Conservation (phyloP, 1,140 invertebrate species). For the Drosophila littoralis region DNA sequence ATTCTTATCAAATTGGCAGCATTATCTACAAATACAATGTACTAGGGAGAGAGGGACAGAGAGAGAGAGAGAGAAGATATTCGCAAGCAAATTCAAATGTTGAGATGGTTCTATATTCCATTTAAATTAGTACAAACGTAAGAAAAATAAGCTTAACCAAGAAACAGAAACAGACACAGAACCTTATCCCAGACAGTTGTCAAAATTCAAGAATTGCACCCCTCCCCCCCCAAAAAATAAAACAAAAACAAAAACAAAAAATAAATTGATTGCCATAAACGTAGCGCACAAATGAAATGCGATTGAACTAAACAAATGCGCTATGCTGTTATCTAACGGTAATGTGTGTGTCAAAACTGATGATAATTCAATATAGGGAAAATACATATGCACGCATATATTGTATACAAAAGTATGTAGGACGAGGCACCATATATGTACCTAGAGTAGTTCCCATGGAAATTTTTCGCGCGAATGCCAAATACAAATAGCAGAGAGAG, state of each 20-base stretch:
- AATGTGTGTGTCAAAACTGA: constrained; percentile 68
- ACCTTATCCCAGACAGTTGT: constrained; percentile 11
- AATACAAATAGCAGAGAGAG: constrained; percentile 29
- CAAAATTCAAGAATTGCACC: constrained; percentile 7
- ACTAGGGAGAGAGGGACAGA: constrained; percentile 17
- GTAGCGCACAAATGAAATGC: constrained; percentile 43
- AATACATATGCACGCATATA: constrained; percentile 27
- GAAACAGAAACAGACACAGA: constrained; percentile 26
- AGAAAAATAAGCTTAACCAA: constrained; percentile 49
- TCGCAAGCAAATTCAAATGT: constrained; percentile 22
- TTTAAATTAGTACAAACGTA: constrained; percentile 78
- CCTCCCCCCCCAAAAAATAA: too few species aligned
- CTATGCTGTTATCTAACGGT: constrained; percentile 54
- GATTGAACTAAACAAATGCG: constrained; percentile 44
- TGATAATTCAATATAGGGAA: constrained; percentile 41
- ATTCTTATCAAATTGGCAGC: constrained; percentile 27
- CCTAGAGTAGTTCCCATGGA: constrained; percentile 59
- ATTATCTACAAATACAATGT: constrained; percentile 8
- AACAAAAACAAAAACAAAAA: constrained; percentile 2
- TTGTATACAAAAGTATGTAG: constrained; percentile 37
- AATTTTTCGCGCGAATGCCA: constrained; percentile 60
- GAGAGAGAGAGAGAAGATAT: neutral
- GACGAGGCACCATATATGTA: constrained; percentile 47
- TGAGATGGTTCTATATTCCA: constrained; percentile 66
- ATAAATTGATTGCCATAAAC: constrained; percentile 43